Percentiles rank a stretch among this genome's conserved stretches.
These are phyloP conservation scores for Rhipidura dahli DNA, from an alignment of 2,113 vertebrate species.

Conservation along the genomic window DNA sequence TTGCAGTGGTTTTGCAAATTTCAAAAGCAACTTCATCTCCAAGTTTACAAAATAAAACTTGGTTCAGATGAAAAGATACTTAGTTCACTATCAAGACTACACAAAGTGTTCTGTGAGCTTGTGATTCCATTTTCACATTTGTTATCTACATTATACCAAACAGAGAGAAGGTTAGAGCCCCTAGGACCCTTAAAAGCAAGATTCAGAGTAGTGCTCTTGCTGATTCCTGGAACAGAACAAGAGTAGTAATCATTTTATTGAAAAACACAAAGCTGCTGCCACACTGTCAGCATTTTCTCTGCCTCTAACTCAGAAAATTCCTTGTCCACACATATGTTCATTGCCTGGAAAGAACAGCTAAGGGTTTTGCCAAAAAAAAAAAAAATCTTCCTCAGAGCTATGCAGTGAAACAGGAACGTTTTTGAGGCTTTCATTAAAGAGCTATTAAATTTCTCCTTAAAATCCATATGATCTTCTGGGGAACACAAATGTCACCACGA, in stretches of 20 bases:
- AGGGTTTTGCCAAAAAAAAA: neutral
- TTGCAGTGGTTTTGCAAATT: neutral
- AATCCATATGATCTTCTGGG: neutral
- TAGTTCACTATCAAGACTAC: neutral
- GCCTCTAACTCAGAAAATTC: slow-evolving; percentile 25
- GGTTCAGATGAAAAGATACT: neutral
- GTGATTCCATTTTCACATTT: neutral
- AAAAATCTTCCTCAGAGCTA: neutral
- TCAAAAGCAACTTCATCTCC: neutral
- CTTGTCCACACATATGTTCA: neutral
- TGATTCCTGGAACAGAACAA: neutral
- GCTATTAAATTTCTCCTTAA: neutral
- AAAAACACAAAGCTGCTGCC: slow-evolving; percentile 1
- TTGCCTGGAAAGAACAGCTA: neutral
- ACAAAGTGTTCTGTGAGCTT: neutral
- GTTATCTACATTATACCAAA: neutral
- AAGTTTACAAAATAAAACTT: neutral
- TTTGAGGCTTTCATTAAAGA: neutral
- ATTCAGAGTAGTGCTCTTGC: neutral
- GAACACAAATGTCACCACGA: fast-evolving
- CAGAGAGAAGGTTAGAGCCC: neutral
- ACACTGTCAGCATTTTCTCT: slow-evolving; percentile 10
- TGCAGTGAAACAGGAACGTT: neutral
- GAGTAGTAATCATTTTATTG: neutral
- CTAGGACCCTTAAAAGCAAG: neutral